A percentile compares a stretch with the other conserved stretches of the same genome.
Evolutionary conservation across 2,888 invertebrate genomes (phyloP).

Genomic region (Mythimna vitellina): DNA sequence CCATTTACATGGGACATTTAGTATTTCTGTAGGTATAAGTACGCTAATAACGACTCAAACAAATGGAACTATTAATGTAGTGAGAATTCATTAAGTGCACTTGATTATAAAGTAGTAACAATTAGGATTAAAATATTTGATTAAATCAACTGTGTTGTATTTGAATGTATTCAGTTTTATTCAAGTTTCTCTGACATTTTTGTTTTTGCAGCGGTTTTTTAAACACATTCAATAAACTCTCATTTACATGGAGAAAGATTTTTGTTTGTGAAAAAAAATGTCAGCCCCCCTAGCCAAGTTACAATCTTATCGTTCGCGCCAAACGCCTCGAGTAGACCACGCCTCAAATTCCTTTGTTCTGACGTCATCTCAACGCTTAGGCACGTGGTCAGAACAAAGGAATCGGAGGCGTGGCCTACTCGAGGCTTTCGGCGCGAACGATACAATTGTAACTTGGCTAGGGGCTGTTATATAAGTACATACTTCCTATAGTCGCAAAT

Average conservation of each 20-base stretch:
- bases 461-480: no score
- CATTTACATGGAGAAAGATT: conserved; percentile 13
- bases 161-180: conserved; percentile 76
- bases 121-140: conserved; percentile 71
- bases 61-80: conserved; percentile 79
- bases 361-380: no score
- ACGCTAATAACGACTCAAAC: conserved; percentile 72
- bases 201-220: conserved; percentile 31
- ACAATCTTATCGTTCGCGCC: no score
- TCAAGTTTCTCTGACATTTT: conserved; percentile 35
- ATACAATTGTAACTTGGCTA: no score
- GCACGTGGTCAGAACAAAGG: no score
- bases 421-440: no score
- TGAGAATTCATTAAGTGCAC: conserved; percentile 89
- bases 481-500: neutral
- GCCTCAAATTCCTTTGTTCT: no score
- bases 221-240: conserved; percentile 29
- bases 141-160: conserved; percentile 71
- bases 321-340: no score
- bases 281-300: no score
- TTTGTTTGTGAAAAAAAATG: neutral
- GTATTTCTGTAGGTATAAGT: conserved; percentile 67
- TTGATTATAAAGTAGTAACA: conserved; percentile 80
- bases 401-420: no score
- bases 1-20: conserved; percentile 67